Base-by-base conservation (phyloP, 2,888 invertebrate species). In the Camponotus fellah region DNA sequence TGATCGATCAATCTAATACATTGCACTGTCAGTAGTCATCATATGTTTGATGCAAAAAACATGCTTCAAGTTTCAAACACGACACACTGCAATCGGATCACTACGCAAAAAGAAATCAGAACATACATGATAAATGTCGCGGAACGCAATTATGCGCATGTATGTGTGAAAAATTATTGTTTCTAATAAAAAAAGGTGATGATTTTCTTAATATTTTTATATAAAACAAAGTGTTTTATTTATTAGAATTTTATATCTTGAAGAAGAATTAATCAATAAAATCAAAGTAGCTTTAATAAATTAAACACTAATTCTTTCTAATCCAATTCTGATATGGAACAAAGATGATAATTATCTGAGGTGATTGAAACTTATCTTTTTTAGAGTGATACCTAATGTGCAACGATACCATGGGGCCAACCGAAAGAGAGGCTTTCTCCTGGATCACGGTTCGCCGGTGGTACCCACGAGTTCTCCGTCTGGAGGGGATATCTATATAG, bases 401-500 rank as follows among this genome's bases (percentile, higher is more conserved):
- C 17, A 56, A 3, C 12, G 37, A 53, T 21, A 58, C 10, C 49
- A 49, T 14, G 71, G 84, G 77, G 58, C 89, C 90, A 89, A 90
- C 89, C 86, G 86, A 86, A 92, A 80, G 88, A 90, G 88, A 87
- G 89, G 92, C 92, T 93, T 93, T 93, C 93, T 92, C 93, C 79
- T 91, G 87, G 88, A 92, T 90, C 91, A 89, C 84, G 86, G 87
- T 88, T 77, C 75, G 89, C 43, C 82, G 85, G 84, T 75, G 82
- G 86, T 84, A 88, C 84, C 69, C 83, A 49, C 62, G n/a, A 60
- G 74, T 46, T 80, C 79, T 60, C 60, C 37, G 17, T 71, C 79
- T 92, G 92, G 93, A 86, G 93, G 93, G 93, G 93, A 92, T 87
- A 82, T 91, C 91, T 93, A 93, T 93, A 93, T 93, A 93, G 93